These are phyloP conservation scores for Lepidocyrtoides sp. DNA, from an alignment of 2,888 invertebrate genomes.

Conservation along the genomic window DNA sequence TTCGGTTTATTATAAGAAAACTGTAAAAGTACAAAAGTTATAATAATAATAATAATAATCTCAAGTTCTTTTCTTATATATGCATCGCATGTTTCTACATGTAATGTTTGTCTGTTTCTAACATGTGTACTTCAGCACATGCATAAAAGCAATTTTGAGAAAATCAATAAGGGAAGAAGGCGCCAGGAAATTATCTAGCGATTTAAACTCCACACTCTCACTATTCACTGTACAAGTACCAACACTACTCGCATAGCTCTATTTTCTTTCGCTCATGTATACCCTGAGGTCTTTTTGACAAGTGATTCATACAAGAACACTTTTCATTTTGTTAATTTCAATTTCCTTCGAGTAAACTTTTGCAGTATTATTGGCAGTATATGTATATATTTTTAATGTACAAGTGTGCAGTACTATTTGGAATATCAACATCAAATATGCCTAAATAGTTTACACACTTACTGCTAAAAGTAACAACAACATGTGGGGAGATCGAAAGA, in stretches of 20 bases:
- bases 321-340: constrained; percentile 57
- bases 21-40: background rate
- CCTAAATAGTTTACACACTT: too few species aligned
- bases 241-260: background rate
- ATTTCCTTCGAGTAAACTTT: constrained; percentile 17
- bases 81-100: too few species aligned
- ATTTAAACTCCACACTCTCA: constrained; percentile 16
- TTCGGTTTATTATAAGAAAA: constrained; percentile 5
- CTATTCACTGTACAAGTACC: background rate
- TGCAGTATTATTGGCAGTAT: background rate
- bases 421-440: too few species aligned
- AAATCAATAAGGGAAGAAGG: constrained; percentile 59
- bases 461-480: background rate
- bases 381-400: too few species aligned
- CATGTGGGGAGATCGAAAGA: background rate
- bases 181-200: constrained; percentile 52
- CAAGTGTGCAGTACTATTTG: too few species aligned
- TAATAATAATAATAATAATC: too few species aligned
- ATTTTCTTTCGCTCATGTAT: background rate
- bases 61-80: too few species aligned
- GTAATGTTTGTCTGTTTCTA: background rate
- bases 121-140: constrained; percentile 1
- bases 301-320: constrained; percentile 36
- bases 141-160: constrained; percentile 40
- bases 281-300: constrained; percentile 42